These are phyloP conservation scores for Camponotus pennsylvanicus DNA, from an alignment of 1,140 invertebrate genomes.

Conservation along the genomic window DNA sequence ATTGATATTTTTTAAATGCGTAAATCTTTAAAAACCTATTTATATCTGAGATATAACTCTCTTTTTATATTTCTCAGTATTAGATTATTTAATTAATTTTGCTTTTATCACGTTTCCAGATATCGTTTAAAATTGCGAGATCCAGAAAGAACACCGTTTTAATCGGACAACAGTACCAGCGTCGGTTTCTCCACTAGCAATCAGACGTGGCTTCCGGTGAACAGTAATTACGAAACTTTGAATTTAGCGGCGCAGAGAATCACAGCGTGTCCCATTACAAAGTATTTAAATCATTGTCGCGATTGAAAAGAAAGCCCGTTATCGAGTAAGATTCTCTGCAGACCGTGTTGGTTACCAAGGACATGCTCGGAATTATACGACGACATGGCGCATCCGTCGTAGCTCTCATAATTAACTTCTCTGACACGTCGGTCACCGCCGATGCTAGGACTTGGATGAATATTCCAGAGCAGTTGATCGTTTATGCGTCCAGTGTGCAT, in stretches of 20 bases:
- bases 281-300: slow-evolving; percentile 85
- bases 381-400: slow-evolving; percentile 29
- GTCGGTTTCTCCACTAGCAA: slow-evolving; percentile 86
- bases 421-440: slow-evolving; percentile 34
- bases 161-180: slow-evolving; percentile 86
- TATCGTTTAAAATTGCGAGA: slow-evolving; percentile 86
- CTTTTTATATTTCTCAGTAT: background rate
- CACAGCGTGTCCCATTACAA: slow-evolving; percentile 84
- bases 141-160: slow-evolving; percentile 87
- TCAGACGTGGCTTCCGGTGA: slow-evolving; percentile 88
- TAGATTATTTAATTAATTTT: background rate
- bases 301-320: slow-evolving; percentile 81
- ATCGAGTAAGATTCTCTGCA: slow-evolving; percentile 80
- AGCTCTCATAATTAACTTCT: slow-evolving; percentile 76
- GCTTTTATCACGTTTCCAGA: slow-evolving; percentile 4
- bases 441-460: slow-evolving; percentile 69
- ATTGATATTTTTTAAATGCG: background rate
- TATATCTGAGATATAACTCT: background rate
- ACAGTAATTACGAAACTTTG: slow-evolving; percentile 86
- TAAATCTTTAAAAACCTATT: background rate
- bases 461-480: slow-evolving; percentile 67
- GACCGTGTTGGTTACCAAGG: slow-evolving; percentile 78
- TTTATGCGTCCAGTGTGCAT: slow-evolving; percentile 67
- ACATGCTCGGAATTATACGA: slow-evolving; percentile 79
- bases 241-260: slow-evolving; percentile 86